Evolutionary conservation across 2,113 vertebrate genomes (phyloP).

Genomic region (Tachuris rubrigastra): DNA sequence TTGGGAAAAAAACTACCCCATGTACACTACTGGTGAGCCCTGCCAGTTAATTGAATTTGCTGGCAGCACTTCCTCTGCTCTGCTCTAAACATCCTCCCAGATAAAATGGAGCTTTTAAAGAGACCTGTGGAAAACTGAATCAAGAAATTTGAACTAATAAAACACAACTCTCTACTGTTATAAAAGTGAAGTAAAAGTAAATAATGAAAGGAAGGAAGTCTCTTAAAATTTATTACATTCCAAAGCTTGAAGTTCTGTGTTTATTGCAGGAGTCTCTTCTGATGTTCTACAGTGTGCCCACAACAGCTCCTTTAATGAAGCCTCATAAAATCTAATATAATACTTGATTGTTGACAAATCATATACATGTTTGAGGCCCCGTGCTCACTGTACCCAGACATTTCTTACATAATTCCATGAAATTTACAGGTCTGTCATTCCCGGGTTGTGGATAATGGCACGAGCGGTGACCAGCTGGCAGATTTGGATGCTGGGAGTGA

Average conservation of each 20-base stretch:
- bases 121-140: slow-evolving; percentile 80
- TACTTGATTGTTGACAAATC: slow-evolving; percentile 86
- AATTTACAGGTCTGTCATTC: slow-evolving; percentile 42
- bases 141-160: slow-evolving; percentile 86
- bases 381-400: not conserved
- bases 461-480: slow-evolving; percentile 50
- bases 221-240: slow-evolving; percentile 95
- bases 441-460: slow-evolving; percentile 12
- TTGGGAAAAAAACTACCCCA: slow-evolving; percentile 72
- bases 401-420: slow-evolving; percentile 51
- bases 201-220: slow-evolving; percentile 89
- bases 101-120: slow-evolving; percentile 80
- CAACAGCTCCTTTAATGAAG: slow-evolving; percentile 88
- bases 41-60: slow-evolving; percentile 81
- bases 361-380: slow-evolving; percentile 61
- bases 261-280: slow-evolving; percentile 85
- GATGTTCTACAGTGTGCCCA: slow-evolving; percentile 86
- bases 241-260: slow-evolving; percentile 82
- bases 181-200: slow-evolving; percentile 84
- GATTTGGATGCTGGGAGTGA: slow-evolving; percentile 21
- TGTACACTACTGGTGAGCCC: slow-evolving; percentile 69
- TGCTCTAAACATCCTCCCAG: slow-evolving; percentile 79
- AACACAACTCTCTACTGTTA: slow-evolving; percentile 82
- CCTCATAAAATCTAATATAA: slow-evolving; percentile 86
- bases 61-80: slow-evolving; percentile 78